Conservation (phyloP, 2,113 vertebrate species). For the Malurus cyaneus region DNA sequence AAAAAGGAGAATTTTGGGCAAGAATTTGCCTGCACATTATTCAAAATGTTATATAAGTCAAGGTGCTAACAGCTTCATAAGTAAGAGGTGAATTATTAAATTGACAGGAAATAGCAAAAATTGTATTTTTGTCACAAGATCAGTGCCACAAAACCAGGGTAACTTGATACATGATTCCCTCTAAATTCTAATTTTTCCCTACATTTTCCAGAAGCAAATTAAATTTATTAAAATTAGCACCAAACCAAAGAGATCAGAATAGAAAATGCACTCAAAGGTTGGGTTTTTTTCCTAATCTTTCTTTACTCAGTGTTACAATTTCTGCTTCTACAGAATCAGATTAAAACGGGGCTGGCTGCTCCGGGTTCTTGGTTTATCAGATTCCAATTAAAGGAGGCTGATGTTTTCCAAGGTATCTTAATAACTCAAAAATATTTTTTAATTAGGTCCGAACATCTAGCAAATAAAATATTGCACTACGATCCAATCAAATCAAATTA, state of each 20-base stretch:
- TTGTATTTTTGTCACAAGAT: neutral
- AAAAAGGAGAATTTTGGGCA: neutral
- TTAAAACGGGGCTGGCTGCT: fast-evolving
- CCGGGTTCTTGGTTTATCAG: neutral
- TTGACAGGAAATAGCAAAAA: neutral
- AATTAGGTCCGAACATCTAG: neutral
- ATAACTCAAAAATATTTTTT: neutral
- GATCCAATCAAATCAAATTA: neutral
- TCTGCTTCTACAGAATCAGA: neutral
- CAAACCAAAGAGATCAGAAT: neutral
- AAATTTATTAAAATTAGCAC: neutral
- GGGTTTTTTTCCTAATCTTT: neutral
- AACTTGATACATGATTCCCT: neutral
- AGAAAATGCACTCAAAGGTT: neutral
- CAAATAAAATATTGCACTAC: neutral
- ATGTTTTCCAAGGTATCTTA: neutral
- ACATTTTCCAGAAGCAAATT: neutral
- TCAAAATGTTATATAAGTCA: neutral
- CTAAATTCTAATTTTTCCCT: neutral
- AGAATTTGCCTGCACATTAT: neutral
- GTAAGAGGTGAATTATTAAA: neutral
- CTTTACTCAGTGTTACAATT: neutral
- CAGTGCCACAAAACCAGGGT: neutral
- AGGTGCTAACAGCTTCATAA: neutral
- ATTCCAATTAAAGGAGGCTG: neutral